Evolutionary conservation across 2,888 invertebrate genomes (phyloP), one percentile per base, ranked within the genome.

Genomic region (Mechanitis mazaeus): DNA sequence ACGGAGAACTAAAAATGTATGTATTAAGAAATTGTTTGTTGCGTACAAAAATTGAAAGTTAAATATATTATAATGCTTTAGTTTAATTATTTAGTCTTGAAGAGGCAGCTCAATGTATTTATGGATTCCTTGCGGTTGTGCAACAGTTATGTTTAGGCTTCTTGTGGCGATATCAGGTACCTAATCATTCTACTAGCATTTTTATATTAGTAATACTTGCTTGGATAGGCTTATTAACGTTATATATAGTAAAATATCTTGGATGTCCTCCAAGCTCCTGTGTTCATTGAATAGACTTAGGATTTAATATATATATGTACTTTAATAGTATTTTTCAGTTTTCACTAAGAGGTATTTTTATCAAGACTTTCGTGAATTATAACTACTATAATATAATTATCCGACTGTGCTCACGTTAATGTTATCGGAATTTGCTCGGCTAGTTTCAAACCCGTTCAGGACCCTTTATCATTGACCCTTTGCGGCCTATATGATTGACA

Each of bases 281-380:
- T 87, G 87, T 88, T 87, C 87, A 86, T 79, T 80, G 75, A 73
- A 73, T 84, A 83, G 80, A 69, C 63, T 71, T 83, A 84, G 78
- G 72, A 61, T 71, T 69, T 65, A 74, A 55, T 47, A 57, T 60
- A 55, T 55, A 35, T 61, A 56, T 20, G 20, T 65, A 58, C 56
- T 60, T 64, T 65, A 60, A 64, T 60, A 63, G 65, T 58, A 45
- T 60, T 56, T 58, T 63, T 56, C 4, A 35, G 35, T 35, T 35
- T 35, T 35, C 35, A 35, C 6, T 35, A 6, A 5, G 35, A 35
- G 35, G 35, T 3, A 6, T 35, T 35, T 35, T 1, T 35, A 20
- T 20, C 20, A 20, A 20, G 20, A 20, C 20, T 20, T 20, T 20
- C 20, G 20, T 20, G 20, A 20, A 20, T 20, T 20, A 20, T 20